phyloP scores from a whole-genome alignment of 2,888 invertebrate species.

The Pomacea canaliculata region DNA sequence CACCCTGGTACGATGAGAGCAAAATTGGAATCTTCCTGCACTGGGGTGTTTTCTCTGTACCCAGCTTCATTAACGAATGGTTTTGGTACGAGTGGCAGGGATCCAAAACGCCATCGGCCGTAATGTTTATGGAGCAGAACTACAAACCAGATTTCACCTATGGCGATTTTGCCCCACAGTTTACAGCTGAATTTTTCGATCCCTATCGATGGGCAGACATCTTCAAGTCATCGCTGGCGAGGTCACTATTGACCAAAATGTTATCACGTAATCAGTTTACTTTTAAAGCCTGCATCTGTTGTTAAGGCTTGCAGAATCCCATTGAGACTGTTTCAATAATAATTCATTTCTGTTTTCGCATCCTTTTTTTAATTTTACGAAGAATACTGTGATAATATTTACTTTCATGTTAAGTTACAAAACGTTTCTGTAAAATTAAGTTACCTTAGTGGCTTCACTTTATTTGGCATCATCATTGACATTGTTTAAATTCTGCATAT shows the following conservation, averaged over 20 bases:
- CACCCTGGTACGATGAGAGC: constrained; percentile 58
- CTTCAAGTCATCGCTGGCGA: constrained; percentile 87
- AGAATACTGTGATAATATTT: no score
- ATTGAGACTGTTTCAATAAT: neutral
- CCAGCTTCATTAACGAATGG: constrained; percentile 79
- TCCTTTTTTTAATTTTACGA: no score
- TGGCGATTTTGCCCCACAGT: constrained; percentile 89
- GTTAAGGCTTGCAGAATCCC: neutral
- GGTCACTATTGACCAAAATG: constrained; percentile 61
- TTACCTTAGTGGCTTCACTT: neutral
- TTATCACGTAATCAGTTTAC: neutral
- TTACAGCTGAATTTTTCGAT: constrained; percentile 89
- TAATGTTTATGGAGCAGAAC: constrained; percentile 82
- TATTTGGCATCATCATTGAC: neutral
- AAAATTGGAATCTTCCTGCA: constrained; percentile 74
- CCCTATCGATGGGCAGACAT: constrained; percentile 86
- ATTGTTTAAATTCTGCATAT: no score
- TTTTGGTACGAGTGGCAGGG: constrained; percentile 73
- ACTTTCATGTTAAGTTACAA: neutral
- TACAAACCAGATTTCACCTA: constrained; percentile 89
- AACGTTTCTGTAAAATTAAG: no score
- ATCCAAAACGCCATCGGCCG: constrained; percentile 45
- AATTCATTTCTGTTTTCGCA: no score
- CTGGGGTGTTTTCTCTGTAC: constrained; percentile 75
- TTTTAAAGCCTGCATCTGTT: neutral